These are phyloP conservation scores for Ophiodon elongatus DNA, from an alignment of 2,113 vertebrate genomes.

Conservation along the genomic window DNA sequence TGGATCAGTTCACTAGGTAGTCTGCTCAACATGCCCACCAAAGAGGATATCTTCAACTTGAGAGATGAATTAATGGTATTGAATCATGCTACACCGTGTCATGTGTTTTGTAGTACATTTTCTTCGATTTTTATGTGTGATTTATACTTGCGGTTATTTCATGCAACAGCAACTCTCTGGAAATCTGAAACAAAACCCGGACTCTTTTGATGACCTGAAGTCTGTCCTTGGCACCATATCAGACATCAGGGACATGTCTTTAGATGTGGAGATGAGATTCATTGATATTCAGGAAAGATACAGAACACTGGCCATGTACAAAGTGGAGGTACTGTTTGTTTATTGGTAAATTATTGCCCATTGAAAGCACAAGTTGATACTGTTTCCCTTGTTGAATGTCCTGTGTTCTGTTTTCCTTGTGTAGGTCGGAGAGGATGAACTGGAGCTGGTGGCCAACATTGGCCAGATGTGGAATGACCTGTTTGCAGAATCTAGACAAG, in stretches of 20 bases:
- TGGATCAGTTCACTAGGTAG: constrained; percentile 89
- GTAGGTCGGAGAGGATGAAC: constrained; percentile 87
- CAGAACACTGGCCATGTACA: constrained; percentile 89
- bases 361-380: neutral
- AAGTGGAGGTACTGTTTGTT: constrained; percentile 84
- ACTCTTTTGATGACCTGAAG: constrained; percentile 89
- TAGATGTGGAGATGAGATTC: constrained; percentile 89
- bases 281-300: constrained; percentile 91
- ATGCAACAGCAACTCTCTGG: constrained; percentile 80
- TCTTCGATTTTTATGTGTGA: neutral
- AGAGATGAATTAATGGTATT: constrained; percentile 88
- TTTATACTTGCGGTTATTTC: constrained; percentile 19
- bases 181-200: constrained; percentile 84
- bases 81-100: neutral
- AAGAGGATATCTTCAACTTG: constrained; percentile 86
- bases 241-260: constrained; percentile 86
- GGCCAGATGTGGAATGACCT: constrained; percentile 85
- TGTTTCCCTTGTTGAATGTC: neutral
- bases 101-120: neutral
- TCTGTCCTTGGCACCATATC: constrained; percentile 89
- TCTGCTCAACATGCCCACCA: constrained; percentile 89
- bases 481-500: constrained; percentile 82
- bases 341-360: neutral
- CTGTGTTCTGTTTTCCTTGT: neutral
- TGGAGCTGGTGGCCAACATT: constrained; percentile 78